These are phyloP conservation scores for Rhamphomyia laevipes DNA, from an alignment of 2,888 invertebrate genomes.

Conservation along the genomic window DNA sequence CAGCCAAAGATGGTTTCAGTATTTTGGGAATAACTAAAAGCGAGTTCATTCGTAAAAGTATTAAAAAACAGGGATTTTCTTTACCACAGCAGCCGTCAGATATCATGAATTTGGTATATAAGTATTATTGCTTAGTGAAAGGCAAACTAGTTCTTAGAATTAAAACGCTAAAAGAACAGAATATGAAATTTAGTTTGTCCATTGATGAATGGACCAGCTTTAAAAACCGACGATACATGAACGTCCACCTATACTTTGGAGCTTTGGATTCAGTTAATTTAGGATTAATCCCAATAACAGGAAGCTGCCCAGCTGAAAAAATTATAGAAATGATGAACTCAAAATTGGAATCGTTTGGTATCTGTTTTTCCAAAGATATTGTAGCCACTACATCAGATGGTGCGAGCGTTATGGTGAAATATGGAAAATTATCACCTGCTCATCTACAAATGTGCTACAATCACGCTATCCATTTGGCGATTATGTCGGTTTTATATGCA, in stretches of 20 bases:
- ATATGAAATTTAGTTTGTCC: too few relatives aligned
- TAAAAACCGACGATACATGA: not conserved
- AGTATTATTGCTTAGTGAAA: too few relatives aligned
- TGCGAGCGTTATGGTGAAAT: not conserved
- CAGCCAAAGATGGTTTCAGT: too few relatives aligned
- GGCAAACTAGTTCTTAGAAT: not conserved
- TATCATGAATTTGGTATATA: not conserved
- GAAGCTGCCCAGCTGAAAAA: not conserved
- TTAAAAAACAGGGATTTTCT: too few relatives aligned
- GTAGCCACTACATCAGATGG: not conserved
- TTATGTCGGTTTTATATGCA: not conserved
- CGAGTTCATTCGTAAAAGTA: too few relatives aligned
- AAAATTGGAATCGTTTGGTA: not conserved
- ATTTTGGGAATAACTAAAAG: too few relatives aligned
- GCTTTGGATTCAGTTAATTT: not conserved
- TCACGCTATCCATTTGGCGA: not conserved
- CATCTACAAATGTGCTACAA: not conserved
- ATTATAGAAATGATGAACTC: not conserved
- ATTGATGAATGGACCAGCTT: not conserved
- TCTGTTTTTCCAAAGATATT: not conserved
- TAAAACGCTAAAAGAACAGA: too few relatives aligned
- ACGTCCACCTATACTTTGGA: not conserved
- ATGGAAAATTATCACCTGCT: not conserved
- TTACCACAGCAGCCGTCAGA: not conserved
- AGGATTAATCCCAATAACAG: not conserved